Conservation (phyloP, 92 coral and sea anemone species). For the Diadumene lineata region DNA sequence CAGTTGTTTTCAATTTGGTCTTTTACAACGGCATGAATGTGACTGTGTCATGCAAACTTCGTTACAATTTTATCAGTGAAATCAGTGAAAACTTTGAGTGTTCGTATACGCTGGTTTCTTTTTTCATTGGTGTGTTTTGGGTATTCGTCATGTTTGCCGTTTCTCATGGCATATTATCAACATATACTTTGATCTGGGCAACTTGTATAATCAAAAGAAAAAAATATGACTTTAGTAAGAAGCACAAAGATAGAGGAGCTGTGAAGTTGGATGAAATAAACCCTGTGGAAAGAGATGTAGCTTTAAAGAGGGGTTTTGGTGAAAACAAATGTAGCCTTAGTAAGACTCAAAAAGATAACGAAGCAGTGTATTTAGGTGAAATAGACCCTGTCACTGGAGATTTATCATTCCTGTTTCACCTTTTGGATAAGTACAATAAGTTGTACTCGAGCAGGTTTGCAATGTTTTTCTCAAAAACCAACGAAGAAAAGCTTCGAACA, state of each 20-base stretch:
- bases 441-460: constrained; percentile 39
- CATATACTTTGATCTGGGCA: background rate
- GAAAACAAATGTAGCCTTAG: constrained; percentile 8
- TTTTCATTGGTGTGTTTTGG: background rate
- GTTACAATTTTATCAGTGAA: no score
- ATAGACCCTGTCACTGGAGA: constrained; percentile 27
- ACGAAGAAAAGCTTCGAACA: constrained; percentile 41
- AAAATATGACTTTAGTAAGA: no score
- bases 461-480: constrained; percentile 39
- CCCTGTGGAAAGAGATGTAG: no score
- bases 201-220: background rate
- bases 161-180: background rate
- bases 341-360: background rate
- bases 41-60: background rate
- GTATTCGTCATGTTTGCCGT: background rate
- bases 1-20: background rate
- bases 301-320: no score
- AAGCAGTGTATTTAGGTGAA: constrained; percentile 3
- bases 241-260: no score
- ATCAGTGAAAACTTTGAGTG: background rate
- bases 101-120: background rate
- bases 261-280: no score
- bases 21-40: background rate
- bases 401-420: constrained; percentile 49
- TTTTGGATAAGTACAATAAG: constrained; percentile 40